A percentile compares a stretch with the other conserved stretches of the same genome.
Evolutionary conservation across 1,140 invertebrate species (phyloP).

Genomic region (Ceratosolen solmsi): DNA sequence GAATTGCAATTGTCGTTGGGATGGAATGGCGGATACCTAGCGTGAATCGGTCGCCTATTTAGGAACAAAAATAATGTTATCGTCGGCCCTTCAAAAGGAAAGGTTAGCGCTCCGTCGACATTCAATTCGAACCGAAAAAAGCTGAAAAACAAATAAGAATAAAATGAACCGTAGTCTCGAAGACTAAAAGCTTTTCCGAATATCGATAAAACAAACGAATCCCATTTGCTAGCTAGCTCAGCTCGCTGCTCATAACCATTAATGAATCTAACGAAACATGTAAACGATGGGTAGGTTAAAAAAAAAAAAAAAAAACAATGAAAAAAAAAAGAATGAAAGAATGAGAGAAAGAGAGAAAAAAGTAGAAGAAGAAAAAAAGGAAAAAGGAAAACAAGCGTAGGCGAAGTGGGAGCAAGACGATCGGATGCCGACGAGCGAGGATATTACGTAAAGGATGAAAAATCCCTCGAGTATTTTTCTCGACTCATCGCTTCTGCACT

Average conservation of each 20-base stretch:
- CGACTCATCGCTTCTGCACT: constrained; percentile 34
- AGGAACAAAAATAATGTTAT: too few relatives aligned
- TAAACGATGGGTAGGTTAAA: constrained; percentile 17
- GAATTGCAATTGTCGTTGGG: too few relatives aligned
- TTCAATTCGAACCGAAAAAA: too few relatives aligned
- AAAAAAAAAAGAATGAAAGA: too few relatives aligned
- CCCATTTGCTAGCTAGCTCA: constrained; percentile 1
- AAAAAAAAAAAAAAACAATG: neutral
- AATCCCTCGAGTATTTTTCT: constrained; percentile 3
- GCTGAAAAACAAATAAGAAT: neutral
- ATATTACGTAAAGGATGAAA: constrained; percentile 14
- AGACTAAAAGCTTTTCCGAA: neutral
- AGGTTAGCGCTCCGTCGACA: too few relatives aligned
- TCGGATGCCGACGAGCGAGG: neutral
- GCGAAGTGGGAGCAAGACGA: too few relatives aligned
- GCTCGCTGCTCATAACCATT: neutral
- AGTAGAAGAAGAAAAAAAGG: too few relatives aligned
- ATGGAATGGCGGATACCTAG: too few relatives aligned
- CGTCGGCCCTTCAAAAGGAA: too few relatives aligned
- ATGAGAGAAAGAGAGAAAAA: neutral
- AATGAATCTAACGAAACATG: constrained; percentile 21
- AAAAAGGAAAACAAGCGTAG: too few relatives aligned
- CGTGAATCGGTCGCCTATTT: too few relatives aligned
- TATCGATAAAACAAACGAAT: constrained; percentile 7
- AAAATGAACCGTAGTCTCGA: neutral